Percentiles rank a stretch among this genome's conserved stretches.
phyloP scores from a whole-genome alignment of 2,113 vertebrate species.

The Triplophysa siluroides region DNA sequence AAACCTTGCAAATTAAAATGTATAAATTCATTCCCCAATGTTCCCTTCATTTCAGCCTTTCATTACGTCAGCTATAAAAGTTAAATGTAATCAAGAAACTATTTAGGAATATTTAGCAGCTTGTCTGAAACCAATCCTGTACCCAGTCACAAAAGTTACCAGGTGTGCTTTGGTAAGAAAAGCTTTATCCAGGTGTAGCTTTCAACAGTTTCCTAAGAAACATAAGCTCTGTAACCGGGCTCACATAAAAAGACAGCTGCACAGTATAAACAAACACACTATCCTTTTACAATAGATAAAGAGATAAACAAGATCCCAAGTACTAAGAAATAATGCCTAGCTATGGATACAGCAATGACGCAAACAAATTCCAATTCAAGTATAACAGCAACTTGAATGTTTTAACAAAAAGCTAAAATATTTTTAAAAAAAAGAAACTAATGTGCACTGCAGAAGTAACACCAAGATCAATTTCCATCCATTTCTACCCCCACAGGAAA shows the following conservation, averaged over 20 bases:
- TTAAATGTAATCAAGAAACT: neutral
- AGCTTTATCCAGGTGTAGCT: constrained; percentile 52
- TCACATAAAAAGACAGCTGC: constrained; percentile 40
- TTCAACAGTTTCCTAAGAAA: constrained; percentile 53
- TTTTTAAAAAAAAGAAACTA: too few species aligned
- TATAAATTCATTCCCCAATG: too few species aligned
- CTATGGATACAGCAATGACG: neutral
- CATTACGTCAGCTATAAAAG: neutral
- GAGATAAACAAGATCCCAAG: constrained; percentile 7
- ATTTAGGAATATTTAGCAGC: constrained; percentile 52
- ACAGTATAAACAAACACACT: constrained; percentile 6
- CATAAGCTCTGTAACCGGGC: constrained; percentile 46
- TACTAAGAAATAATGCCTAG: constrained; percentile 5
- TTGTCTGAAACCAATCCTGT: constrained; percentile 56
- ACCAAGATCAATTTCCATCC: neutral
- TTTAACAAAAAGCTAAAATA: neutral
- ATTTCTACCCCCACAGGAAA: neutral
- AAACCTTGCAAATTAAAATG: too few species aligned
- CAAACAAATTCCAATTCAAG: neutral
- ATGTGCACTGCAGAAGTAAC: too few species aligned
- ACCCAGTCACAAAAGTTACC: constrained; percentile 46
- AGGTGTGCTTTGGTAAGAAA: constrained; percentile 55
- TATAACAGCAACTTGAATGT: neutral
- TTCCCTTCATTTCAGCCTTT: too few species aligned
- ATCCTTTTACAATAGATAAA: constrained; percentile 8